Evolutionary conservation across 30 jellyfish, hydroid and myxozoan genomes (phyloP).

Genomic region (Rhopilema esculentum): DNA sequence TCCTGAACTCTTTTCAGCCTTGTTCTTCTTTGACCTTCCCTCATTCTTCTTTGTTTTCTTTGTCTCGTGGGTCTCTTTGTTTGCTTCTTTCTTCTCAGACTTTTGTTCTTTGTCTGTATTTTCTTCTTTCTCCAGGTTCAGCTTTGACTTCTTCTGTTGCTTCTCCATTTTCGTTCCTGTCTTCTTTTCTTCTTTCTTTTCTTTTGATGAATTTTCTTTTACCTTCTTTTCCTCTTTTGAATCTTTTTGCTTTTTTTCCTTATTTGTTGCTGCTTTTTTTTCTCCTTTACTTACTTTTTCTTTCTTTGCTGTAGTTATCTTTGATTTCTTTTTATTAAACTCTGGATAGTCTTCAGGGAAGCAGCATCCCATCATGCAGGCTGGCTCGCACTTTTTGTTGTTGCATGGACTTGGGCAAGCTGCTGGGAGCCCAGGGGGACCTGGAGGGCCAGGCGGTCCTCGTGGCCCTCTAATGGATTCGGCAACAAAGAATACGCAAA

Average conservation of each 20-base stretch:
- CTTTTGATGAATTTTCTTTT: too few relatives aligned
- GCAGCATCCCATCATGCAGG: conserved; percentile 71
- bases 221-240: not conserved
- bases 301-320: not conserved
- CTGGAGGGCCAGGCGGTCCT: conserved; percentile 77
- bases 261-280: not conserved
- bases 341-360: conserved; percentile 45
- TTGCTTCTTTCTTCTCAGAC: conserved; percentile 6
- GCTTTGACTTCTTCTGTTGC: too few relatives aligned
- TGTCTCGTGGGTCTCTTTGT: not conserved
- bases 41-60: not conserved
- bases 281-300: conserved; percentile 1
- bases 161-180: not conserved
- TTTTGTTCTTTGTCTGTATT: not conserved
- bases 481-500: not conserved
- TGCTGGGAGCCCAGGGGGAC: conserved; percentile 64
- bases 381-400: conserved; percentile 64
- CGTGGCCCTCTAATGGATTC: conserved; percentile 16
- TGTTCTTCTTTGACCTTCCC: not conserved
- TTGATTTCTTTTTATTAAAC: conserved; percentile 1
- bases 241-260: not conserved
- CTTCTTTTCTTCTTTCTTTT: conserved; percentile 3
- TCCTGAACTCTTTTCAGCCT: not conserved
- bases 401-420: conserved; percentile 59
- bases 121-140: not conserved